phyloP scores from a whole-genome alignment of 2,797 vertebrate genomes.

The Urophycis tenuis region DNA sequence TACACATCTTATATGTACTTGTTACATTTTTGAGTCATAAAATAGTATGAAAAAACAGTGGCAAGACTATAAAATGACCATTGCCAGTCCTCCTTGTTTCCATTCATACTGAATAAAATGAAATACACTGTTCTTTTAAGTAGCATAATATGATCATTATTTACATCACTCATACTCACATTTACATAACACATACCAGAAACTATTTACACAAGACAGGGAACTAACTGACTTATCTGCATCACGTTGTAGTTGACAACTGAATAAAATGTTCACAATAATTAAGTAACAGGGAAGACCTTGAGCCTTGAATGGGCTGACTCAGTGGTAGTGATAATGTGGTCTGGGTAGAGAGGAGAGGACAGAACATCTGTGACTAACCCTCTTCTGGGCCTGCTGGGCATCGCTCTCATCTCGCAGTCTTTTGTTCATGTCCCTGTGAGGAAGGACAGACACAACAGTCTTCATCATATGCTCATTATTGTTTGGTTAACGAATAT shows the following conservation, averaged over 20 bases:
- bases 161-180: background rate
- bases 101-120: background rate
- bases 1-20: too few species aligned
- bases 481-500: too few species aligned
- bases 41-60: background rate
- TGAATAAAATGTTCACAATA: background rate
- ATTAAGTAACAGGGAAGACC: background rate
- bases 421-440: constrained; percentile 91
- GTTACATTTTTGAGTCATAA: background rate
- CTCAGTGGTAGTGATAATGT: constrained; percentile 40
- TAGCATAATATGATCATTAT: background rate
- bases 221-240: background rate
- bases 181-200: background rate
- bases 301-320: background rate
- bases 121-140: constrained; percentile 32
- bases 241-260: background rate
- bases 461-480: too few species aligned
- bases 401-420: constrained; percentile 88
- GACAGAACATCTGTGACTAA: constrained; percentile 67
- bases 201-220: background rate
- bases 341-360: constrained; percentile 45
- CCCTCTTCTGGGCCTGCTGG: constrained; percentile 78
- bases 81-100: background rate
- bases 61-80: background rate
- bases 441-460: constrained; percentile 11